Conservation (phyloP, 2,113 vertebrate species). For the Campylorhamphus procurvoides region DNA sequence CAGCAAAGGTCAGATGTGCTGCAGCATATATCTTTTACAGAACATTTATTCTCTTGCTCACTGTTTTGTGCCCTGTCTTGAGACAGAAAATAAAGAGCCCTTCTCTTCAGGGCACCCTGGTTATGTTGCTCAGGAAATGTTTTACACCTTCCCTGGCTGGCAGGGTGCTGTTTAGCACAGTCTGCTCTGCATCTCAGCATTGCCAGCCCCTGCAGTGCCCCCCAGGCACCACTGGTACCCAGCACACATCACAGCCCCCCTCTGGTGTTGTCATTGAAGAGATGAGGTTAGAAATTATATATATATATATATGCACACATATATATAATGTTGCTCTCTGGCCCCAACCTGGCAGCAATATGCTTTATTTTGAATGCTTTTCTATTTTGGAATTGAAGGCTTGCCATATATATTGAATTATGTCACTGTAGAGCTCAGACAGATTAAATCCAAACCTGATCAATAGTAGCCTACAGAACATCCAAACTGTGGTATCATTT, state of each 20-base stretch:
- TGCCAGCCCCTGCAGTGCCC: neutral
- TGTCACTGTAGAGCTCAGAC: neutral
- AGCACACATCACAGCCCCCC: neutral
- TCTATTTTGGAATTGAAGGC: neutral
- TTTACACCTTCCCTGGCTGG: neutral
- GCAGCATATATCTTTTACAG: neutral
- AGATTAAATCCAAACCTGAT: neutral
- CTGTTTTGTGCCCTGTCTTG: neutral
- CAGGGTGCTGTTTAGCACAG: neutral
- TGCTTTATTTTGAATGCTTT: neutral
- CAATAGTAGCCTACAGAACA: neutral
- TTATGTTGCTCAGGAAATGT: neutral
- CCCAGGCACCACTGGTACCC: neutral
- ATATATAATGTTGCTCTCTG: neutral
- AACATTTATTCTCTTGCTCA: neutral
- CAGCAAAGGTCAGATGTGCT: conserved; percentile 54
- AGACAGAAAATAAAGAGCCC: neutral
- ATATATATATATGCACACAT: neutral
- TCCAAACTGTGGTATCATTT: neutral
- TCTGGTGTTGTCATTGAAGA: neutral
- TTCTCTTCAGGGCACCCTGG: neutral
- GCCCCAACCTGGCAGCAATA: neutral
- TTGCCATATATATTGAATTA: neutral
- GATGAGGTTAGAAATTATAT: neutral
- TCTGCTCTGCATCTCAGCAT: neutral